Evolutionary conservation across 2,113 vertebrate genomes (phyloP), one percentile per base, ranked within the genome.

Genomic region (Phalacrocorax brasilianus): DNA sequence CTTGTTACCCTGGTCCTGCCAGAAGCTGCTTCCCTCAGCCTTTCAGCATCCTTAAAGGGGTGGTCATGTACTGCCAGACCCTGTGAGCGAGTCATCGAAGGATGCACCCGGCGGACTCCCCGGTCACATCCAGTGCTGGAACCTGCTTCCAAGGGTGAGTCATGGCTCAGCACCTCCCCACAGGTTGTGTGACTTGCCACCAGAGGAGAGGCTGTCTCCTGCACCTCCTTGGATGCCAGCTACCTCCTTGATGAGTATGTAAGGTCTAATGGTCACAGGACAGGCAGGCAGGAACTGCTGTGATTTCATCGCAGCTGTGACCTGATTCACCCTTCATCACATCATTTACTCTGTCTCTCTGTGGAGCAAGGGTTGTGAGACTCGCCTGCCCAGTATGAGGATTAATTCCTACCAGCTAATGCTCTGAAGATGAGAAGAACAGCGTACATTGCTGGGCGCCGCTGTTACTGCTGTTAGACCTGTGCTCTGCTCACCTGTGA

Each of bases 271-370:
- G 81, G 84, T 97, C 96, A 95, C 1, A 5, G 74, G 96, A 94
- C 0, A 0, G 73, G 70, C 56, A 94, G 80, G 91, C 93, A 96
- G 93, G 83, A 94, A 76, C 88, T 95, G 84, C 78, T 1, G 6
- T 67, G 72, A 89, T 86, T 94, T 91, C 91, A 79, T 94, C 0
- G 2, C 86, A 84, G 89, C 72, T 8, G 5, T 92, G 91, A 88
- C 96, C 89, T 88, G 85, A 83, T 88, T 97, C 91, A 92, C 72
- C 82, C 62, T 75, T 88, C 87, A 62, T 66, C 74, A 62, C 72
- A 52, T 80, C 72, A 80, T 84, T 91, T 82, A 61, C 68, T 85
- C 66, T 79, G 77, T n/a, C 88, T 73, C 24, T 92, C 85, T 85
- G 32, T 35, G 20, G 19, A 92, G 75, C 0, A 2, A 90, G 72